A percentile compares a stretch with the other conserved stretches of the same genome.
phyloP scores from a whole-genome alignment of 2,797 vertebrate genomes.

The Arnoldichthys spilopterus region DNA sequence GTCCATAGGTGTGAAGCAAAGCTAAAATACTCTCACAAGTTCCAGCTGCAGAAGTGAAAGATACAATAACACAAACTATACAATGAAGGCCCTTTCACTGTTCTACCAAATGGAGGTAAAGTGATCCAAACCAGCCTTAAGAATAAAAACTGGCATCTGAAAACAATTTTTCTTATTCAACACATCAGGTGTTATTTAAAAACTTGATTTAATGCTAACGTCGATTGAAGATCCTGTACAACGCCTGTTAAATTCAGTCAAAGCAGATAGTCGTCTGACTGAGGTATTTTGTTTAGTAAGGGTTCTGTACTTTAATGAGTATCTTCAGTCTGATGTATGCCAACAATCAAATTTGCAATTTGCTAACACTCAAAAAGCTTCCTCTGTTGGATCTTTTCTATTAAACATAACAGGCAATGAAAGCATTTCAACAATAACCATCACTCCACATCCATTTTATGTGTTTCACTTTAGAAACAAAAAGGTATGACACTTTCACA shows the following conservation, averaged over 20 bases:
- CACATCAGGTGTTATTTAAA: neutral
- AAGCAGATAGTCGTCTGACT: neutral
- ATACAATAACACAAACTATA: constrained; percentile 17
- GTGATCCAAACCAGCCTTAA: neutral
- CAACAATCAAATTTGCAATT: neutral
- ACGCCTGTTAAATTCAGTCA: neutral
- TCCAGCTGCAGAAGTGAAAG: constrained; percentile 19
- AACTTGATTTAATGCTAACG: neutral
- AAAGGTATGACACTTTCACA: constrained; percentile 44
- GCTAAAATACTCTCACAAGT: constrained; percentile 38
- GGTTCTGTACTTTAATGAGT: neutral
- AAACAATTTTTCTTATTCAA: neutral
- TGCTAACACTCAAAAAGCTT: neutral
- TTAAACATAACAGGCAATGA: neutral
- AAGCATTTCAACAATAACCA: neutral
- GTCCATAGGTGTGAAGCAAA: constrained; percentile 43
- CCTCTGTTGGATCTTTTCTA: constrained; percentile 15
- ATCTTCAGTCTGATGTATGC: neutral
- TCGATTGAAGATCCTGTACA: neutral
- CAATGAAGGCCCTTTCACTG: constrained; percentile 2
- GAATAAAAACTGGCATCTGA: neutral
- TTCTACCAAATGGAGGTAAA: neutral
- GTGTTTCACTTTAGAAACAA: constrained; percentile 42
- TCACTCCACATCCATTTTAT: constrained; percentile 35
- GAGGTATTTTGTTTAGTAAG: neutral